These are phyloP conservation scores for Potorous gilbertii DNA, from an alignment of 2,797 vertebrate genomes.

Conservation along the genomic window DNA sequence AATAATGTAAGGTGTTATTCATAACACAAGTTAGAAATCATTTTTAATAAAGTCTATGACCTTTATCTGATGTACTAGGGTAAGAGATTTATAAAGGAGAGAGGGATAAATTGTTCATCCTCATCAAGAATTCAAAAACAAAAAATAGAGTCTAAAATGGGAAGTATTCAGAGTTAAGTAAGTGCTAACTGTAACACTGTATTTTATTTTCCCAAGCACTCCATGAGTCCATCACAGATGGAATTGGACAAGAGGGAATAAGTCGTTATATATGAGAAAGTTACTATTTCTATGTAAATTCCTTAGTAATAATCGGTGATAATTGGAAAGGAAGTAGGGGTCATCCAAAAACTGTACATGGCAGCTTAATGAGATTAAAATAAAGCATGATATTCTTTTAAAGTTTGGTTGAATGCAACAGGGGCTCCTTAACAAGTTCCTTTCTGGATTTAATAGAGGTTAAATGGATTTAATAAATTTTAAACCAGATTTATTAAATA, in stretches of 20 bases:
- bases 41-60: conserved; percentile 68
- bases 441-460: conserved; percentile 69
- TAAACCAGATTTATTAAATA: conserved; percentile 78
- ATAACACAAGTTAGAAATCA: conserved; percentile 66
- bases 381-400: conserved; percentile 59
- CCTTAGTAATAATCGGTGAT: conserved; percentile 67
- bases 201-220: conserved; percentile 14
- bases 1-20: conserved; percentile 74
- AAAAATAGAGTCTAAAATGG: conserved; percentile 27
- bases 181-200: conserved; percentile 16
- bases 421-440: conserved; percentile 55
- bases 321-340: conserved; percentile 69
- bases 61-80: conserved; percentile 63
- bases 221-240: background rate
- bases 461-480: conserved; percentile 75
- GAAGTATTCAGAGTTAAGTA: background rate
- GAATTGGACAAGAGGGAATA: conserved; percentile 30
- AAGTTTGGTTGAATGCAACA: conserved; percentile 49
- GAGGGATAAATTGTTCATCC: conserved; percentile 56
- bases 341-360: conserved; percentile 54
- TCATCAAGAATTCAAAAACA: conserved; percentile 70
- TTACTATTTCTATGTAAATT: conserved; percentile 69
- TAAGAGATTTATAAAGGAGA: conserved; percentile 55
- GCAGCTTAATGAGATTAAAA: conserved; percentile 72
- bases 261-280: conserved; percentile 19